These are phyloP conservation scores for Pomatorhinus ruficollis DNA, from an alignment of 2,113 vertebrate species.

Conservation along the genomic window DNA sequence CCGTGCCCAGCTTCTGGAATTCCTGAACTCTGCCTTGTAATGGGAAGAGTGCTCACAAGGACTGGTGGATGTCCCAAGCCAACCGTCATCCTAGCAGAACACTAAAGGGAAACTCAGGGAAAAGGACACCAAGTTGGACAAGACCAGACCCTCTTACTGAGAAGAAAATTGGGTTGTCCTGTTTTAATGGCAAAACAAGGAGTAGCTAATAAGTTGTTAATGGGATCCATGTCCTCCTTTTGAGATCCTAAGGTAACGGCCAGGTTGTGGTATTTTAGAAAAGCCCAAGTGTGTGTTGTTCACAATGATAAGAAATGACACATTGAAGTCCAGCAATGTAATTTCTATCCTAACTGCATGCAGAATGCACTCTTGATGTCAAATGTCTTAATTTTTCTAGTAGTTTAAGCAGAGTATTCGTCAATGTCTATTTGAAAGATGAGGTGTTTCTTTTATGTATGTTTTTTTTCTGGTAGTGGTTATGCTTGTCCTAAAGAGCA, in stretches of 20 bases:
- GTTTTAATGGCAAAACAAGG: constrained; percentile 15
- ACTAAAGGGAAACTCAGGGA: constrained; percentile 42
- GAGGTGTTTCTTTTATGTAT: background rate
- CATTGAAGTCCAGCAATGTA: background rate
- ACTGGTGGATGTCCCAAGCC: background rate
- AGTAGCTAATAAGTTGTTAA: constrained; percentile 2
- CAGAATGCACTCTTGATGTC: constrained; percentile 21
- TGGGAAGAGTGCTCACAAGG: background rate
- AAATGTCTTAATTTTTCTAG: constrained; percentile 31
- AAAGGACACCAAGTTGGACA: background rate
- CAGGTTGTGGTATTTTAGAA: background rate
- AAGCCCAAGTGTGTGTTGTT: background rate
- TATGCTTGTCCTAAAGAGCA: constrained; percentile 13
- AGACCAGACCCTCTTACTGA: background rate
- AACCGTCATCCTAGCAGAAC: constrained; percentile 10
- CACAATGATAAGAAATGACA: background rate
- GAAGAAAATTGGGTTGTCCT: background rate
- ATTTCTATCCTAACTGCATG: constrained; percentile 36
- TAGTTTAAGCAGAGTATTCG: constrained; percentile 35
- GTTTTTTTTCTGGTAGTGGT: constrained; percentile 30
- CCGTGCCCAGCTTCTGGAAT: constrained; percentile 86
- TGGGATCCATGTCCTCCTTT: background rate
- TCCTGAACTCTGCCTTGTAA: constrained; percentile 88
- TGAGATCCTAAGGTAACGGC: constrained; percentile 50
- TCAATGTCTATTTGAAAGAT: constrained; percentile 38